These are phyloP conservation scores for human (Homo sapiens) DNA, from an alignment of 2,113 vertebrate genomes.

Conservation along the genomic window DNA sequence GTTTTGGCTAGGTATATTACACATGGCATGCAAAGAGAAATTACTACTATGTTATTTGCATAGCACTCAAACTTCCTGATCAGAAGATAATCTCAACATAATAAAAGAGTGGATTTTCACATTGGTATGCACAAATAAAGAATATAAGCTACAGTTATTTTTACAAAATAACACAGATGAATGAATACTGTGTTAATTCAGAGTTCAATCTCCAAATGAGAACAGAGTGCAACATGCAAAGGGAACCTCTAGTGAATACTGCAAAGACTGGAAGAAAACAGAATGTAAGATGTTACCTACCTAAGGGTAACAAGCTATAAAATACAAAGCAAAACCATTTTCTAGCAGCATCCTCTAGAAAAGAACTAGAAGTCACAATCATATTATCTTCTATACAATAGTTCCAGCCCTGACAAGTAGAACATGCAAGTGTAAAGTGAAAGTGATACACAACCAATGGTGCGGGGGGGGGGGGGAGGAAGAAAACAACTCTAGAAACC, in stretches of 20 bases:
- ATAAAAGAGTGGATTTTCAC: constrained; percentile 71
- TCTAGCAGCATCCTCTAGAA: constrained; percentile 82
- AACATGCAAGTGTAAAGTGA: constrained; percentile 81
- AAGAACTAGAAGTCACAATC: constrained; percentile 65
- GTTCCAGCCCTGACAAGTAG: constrained; percentile 76
- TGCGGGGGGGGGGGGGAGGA: constrained; percentile 76
- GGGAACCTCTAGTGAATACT: constrained; percentile 73
- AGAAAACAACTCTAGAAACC: constrained; percentile 78
- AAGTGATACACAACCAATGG: constrained; percentile 74
- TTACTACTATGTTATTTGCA: constrained; percentile 62
- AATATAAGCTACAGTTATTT: constrained; percentile 79
- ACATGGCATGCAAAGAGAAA: constrained; percentile 83
- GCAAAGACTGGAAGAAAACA: constrained; percentile 65
- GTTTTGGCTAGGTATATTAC: constrained; percentile 80
- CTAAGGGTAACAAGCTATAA: constrained; percentile 24
- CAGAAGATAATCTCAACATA: constrained; percentile 62
- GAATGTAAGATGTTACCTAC: constrained; percentile 61
- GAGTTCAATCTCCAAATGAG: constrained; percentile 65
- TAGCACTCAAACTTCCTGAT: constrained; percentile 80
- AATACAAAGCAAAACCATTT: constrained; percentile 81
- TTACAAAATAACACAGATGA: constrained; percentile 80
- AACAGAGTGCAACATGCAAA: constrained; percentile 76
- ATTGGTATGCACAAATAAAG: constrained; percentile 82
- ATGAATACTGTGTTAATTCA: constrained; percentile 69
- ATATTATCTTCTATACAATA: constrained; percentile 72